Evolutionary conservation across 2,797 vertebrate species (phyloP).

Genomic region (Helostoma temminkii): DNA sequence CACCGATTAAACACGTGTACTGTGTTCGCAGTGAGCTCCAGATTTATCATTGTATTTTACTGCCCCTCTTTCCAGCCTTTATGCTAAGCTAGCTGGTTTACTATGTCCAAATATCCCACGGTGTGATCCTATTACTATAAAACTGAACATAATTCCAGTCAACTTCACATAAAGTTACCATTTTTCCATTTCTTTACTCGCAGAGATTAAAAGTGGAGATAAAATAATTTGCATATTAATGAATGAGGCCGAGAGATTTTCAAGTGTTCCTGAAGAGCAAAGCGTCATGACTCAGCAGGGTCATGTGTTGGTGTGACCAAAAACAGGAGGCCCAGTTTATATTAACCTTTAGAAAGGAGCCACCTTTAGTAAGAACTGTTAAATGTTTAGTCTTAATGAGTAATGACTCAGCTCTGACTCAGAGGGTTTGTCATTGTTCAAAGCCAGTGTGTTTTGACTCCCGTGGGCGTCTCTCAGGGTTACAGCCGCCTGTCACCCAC

Average conservation of each 20-base stretch:
- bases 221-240: not conserved
- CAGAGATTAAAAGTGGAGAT: not conserved
- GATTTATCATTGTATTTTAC: too few species aligned
- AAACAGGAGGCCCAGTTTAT: conserved; percentile 15
- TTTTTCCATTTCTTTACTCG: not conserved
- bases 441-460: conserved; percentile 14
- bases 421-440: not conserved
- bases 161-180: not conserved
- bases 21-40: too few species aligned
- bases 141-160: not conserved
- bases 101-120: not conserved
- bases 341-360: not conserved
- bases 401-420: conserved; percentile 4
- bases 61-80: too few species aligned
- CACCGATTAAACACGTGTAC: too few species aligned
- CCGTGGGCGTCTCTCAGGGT: conserved; percentile 15
- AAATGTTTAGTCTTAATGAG: not conserved
- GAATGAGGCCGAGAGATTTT: conserved; percentile 20
- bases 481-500: conserved; percentile 9
- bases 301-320: conserved; percentile 2
- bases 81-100: not conserved
- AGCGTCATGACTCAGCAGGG: not conserved
- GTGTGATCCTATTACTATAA: not conserved
- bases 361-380: conserved; percentile 6
- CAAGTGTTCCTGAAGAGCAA: not conserved